Conservation (phyloP, 2,113 vertebrate genomes). For the Cyprinodon brontotheroides region DNA sequence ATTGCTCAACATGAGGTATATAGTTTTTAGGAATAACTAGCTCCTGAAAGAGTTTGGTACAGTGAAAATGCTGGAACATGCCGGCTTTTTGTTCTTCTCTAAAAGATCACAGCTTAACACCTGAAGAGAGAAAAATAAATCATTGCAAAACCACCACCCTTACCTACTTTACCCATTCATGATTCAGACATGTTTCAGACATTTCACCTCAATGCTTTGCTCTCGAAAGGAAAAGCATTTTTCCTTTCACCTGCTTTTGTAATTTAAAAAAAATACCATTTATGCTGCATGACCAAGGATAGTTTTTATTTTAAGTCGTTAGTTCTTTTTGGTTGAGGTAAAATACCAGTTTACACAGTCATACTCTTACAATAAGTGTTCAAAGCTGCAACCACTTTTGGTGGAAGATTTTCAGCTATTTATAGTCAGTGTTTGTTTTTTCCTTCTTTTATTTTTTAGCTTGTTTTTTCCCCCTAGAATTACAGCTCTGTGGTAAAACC, state of each 20-base stretch:
- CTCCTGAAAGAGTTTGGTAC: constrained; percentile 32
- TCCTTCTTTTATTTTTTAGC: constrained; percentile 38
- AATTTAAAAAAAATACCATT: constrained; percentile 5
- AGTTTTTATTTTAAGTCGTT: constrained; percentile 10
- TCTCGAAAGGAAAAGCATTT: constrained; percentile 19
- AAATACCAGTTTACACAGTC: constrained; percentile 35
- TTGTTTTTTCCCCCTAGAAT: constrained; percentile 46
- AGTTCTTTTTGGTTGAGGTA: constrained; percentile 21
- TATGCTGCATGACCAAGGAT: constrained; percentile 17
- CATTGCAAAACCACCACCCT: constrained; percentile 13
- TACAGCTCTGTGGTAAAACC: constrained; percentile 41
- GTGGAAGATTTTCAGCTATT: constrained; percentile 18
- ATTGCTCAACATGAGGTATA: constrained; percentile 52
- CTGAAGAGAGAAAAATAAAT: constrained; percentile 33
- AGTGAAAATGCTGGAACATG: constrained; percentile 41
- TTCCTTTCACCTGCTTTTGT: background rate
- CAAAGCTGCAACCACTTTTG: constrained; percentile 5
- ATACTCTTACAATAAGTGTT: constrained; percentile 18
- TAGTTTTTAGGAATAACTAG: constrained; percentile 42
- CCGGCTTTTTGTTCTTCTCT: constrained; percentile 29
- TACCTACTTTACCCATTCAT: background rate
- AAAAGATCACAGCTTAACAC: constrained; percentile 38
- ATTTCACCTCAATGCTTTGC: constrained; percentile 18
- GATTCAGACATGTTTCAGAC: background rate
- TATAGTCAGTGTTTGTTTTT: constrained; percentile 47